Conservation (phyloP, 2,797 vertebrate species). For the Amblyopsis hoosieri region DNA sequence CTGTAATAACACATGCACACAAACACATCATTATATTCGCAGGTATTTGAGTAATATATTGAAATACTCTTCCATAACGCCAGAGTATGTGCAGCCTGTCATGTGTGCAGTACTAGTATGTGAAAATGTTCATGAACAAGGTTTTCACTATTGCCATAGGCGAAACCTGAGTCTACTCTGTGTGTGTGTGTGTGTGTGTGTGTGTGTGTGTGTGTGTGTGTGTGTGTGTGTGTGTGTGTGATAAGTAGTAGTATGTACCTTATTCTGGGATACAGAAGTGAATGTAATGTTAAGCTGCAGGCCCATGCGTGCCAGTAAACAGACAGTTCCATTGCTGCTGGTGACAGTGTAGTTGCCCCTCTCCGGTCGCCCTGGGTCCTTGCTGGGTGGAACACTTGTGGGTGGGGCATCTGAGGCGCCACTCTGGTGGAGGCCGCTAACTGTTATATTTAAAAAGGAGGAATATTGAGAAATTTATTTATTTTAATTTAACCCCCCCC, state of each 20-base stretch:
- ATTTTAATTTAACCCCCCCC: not conserved
- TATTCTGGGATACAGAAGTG: conserved; percentile 58
- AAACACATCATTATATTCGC: not conserved
- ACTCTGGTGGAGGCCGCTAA: conserved; percentile 56
- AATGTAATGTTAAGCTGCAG: conserved; percentile 90
- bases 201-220: not conserved
- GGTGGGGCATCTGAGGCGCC: conserved; percentile 55
- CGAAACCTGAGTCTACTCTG: not conserved
- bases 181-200: not conserved
- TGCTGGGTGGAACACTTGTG: conserved; percentile 47
- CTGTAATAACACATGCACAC: conserved; percentile 38
- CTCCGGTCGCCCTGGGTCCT: conserved; percentile 68
- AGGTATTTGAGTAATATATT: not conserved
- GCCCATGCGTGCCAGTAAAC: conserved; percentile 79
- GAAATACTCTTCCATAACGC: no score
- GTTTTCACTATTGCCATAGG: no score
- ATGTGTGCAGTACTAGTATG: no score
- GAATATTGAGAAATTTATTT: not conserved
- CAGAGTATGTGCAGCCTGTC: no score
- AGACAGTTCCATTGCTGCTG: conserved; percentile 60
- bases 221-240: not conserved
- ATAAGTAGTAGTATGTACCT: conserved; percentile 52
- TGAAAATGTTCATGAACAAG: no score
- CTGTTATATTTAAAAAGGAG: conserved; percentile 40
- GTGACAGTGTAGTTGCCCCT: conserved; percentile 80